Base-by-base conservation (phyloP, 2,888 invertebrate genomes). In the Dryomyza anilis region DNA sequence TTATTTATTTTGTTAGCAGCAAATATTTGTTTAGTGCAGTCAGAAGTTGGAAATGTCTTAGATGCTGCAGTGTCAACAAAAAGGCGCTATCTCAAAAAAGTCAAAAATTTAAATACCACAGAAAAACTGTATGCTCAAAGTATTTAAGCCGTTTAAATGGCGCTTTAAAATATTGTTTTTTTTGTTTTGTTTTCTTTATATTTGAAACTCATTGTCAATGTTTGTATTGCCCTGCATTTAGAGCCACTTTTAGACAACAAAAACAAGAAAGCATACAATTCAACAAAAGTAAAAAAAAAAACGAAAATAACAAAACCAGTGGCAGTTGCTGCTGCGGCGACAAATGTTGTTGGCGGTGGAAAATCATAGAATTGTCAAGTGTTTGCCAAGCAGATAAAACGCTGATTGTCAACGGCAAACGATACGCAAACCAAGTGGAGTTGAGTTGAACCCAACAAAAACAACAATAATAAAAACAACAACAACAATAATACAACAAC, bases 381-480 rank as follows among this genome's bases (percentile, higher is more conserved):
- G 65, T 66, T 68, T 68, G 50, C 58, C 53, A 8, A 61, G 65
- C 68, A 64, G 68, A 68, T 68, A 68, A 68, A 68, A 50, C 50
- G n/a, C n/a, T n/a, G 68, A 66, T 65, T 57, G 56, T 55, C 52
- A 43, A 62, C 23, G 19, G 16, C n/a, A n/a, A 52, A 53, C 53
- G 33, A 16, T 45, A 10, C 14, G 33, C 19, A 50, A 16, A 4
- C n/a, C n/a, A n/a, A n/a, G n/a, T n/a, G n/a, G n/a, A n/a, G n/a
- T n/a, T n/a, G n/a, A n/a, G 29, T 29, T 53, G 16, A 43, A 25
- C 29, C 25, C 50, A 50, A 50, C 27, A 50, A 50, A 14, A 53
- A 33, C 12, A 30, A 30, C 14, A n/a, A n/a, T n/a, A n/a, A n/a
- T n/a, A n/a, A n/a, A n/a, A 25, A 53, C 30, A 16, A 50, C 21